A percentile compares a stretch with the other conserved stretches of the same genome.
Conservation (phyloP, 2,888 invertebrate genomes). For the Netelia inedita region DNA sequence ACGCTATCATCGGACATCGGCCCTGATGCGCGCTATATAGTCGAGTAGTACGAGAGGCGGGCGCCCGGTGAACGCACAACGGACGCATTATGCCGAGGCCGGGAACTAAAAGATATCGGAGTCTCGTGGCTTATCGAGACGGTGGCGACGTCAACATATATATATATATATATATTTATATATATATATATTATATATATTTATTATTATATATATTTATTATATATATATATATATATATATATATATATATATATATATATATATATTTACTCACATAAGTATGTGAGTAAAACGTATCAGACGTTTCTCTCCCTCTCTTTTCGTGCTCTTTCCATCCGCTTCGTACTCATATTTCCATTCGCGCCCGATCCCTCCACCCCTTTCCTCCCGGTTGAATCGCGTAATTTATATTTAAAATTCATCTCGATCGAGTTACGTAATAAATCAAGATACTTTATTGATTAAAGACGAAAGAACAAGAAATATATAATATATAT, state of each 20-base stretch:
- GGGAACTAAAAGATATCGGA: slow-evolving; percentile 66
- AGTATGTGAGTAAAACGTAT: slow-evolving; percentile 13
- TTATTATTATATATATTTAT: no score
- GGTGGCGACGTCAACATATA: slow-evolving; percentile 64
- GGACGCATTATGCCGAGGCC: slow-evolving; percentile 72
- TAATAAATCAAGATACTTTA: no score
- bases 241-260: neutral
- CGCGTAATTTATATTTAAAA: slow-evolving; percentile 53
- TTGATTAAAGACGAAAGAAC: no score
- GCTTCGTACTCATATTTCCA: slow-evolving; percentile 44
- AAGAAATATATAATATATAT: no score
- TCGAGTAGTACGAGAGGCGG: slow-evolving; percentile 43
- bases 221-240: neutral
- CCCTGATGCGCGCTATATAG: slow-evolving; percentile 48
- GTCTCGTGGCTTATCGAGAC: slow-evolving; percentile 74
- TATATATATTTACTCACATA: neutral
- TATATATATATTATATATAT: neutral
- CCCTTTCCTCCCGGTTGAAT: slow-evolving; percentile 38
- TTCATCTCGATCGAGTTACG: neutral
- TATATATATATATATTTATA: neutral
- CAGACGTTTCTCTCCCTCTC: slow-evolving; percentile 59
- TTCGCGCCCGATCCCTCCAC: slow-evolving; percentile 1
- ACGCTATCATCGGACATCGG: slow-evolving; percentile 71
- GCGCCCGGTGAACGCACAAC: slow-evolving; percentile 72
- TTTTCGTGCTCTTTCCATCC: slow-evolving; percentile 68